A percentile compares a stretch with the other conserved stretches of the same genome.
phyloP scores from a whole-genome alignment of 2,797 vertebrate genomes.

The Chelidonichthys spinosus region DNA sequence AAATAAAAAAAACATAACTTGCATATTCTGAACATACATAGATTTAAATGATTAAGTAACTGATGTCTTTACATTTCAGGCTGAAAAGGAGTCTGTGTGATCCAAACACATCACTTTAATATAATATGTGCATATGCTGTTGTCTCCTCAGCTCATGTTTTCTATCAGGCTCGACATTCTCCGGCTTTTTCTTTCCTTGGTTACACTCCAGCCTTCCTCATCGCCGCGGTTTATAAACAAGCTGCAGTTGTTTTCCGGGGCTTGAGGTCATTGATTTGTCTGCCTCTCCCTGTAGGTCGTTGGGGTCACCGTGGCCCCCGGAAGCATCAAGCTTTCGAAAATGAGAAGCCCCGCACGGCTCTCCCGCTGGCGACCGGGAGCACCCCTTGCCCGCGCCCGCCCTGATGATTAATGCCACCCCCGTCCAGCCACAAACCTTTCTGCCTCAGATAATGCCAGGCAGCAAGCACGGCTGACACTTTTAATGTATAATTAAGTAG shows the following conservation, averaged over 20 bases:
- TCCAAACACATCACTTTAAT: constrained; percentile 5
- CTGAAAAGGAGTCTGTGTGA: not conserved
- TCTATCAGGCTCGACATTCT: constrained; percentile 33
- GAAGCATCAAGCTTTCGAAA: constrained; percentile 90
- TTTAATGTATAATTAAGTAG: constrained; percentile 99
- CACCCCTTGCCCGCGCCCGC: constrained; percentile 90
- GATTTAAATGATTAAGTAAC: not conserved
- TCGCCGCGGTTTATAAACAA: constrained; percentile 80
- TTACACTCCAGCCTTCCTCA: constrained; percentile 32
- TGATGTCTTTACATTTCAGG: not conserved
- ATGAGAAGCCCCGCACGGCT: constrained; percentile 90
- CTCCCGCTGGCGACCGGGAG: constrained; percentile 90
- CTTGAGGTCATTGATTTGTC: constrained; percentile 95
- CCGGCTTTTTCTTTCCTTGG: constrained; percentile 22
- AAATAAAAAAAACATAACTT: not conserved
- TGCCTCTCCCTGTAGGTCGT: constrained; percentile 90
- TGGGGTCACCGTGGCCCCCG: constrained; percentile 89
- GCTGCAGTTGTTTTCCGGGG: constrained; percentile 76
- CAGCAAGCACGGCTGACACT: constrained; percentile 99
- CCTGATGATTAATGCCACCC: constrained; percentile 99
- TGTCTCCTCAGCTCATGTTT: constrained; percentile 33
- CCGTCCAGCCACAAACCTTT: constrained; percentile 99
- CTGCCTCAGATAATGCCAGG: constrained; percentile 99
- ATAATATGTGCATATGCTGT: not conserved
- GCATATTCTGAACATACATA: not conserved